Base-by-base conservation (phyloP, 2,797 vertebrate genomes). In the Sebastes vulpes region DNA sequence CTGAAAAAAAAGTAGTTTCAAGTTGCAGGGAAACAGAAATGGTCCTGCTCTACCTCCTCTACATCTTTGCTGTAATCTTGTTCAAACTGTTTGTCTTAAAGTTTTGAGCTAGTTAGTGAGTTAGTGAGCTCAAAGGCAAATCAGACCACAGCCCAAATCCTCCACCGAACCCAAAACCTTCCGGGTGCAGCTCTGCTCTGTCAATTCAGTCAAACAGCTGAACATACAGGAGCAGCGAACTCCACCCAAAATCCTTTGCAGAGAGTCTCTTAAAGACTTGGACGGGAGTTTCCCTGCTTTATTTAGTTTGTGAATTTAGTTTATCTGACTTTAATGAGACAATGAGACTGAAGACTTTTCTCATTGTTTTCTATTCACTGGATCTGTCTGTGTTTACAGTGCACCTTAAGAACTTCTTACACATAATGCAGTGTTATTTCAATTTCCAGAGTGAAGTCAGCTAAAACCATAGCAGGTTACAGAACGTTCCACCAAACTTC, bases 211-310 rank as follows among this genome's bases (percentile, higher is more conserved):
- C 65, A 38, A 81, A 77, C 71, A 73, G 66, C 77, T 88, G 26
- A 90, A 71, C 84, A 72, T 57, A 83, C 81, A 82, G 54, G 77
- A 31, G 57, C 58, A 31, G 28, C 3, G 3, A 57, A 79, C 91
- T 79, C 87, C 86, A 78, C 89, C 90, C 86, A 75, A 80, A 91
- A 84, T 79, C 91, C 87, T 79, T 31, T 9, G 32, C 56, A 70
- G 63, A 58, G 1, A 42, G 28, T 53, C 21, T 38, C 16, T n/a
- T 10, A 68, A 57, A 68, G 23, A 28, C 53, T 8, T 54, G 68
- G 31, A 54, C 11, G 89, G 91, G 91, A 92, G 90, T 93, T 92
- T 72, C 89, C 92, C 85, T 7, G 5, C 9, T 78, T 60, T 78
- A 66, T 84, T 89, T 77, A 63, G 61, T 79, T 65, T 67, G 75